Conservation (phyloP, 2,888 invertebrate genomes). For the Chironomus tentans region DNA sequence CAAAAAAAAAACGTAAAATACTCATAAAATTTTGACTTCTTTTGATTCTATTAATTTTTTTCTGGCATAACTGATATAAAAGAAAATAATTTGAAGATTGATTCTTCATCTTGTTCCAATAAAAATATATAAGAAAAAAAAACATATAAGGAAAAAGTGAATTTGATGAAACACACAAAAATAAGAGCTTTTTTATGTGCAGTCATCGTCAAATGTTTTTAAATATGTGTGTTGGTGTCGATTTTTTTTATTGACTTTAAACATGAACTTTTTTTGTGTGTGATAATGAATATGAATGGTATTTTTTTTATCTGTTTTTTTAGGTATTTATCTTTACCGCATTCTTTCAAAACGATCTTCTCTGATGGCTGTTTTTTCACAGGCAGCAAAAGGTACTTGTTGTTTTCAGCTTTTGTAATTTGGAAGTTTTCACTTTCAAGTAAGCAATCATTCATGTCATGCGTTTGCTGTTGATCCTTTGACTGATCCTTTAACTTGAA, state of each 20-base stretch:
- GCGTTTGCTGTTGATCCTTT: not conserved
- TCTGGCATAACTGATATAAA: no score
- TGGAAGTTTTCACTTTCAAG: slow-evolving; percentile 42
- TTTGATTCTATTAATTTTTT: no score
- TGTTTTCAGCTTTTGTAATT: slow-evolving; percentile 28
- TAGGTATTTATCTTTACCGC: slow-evolving; percentile 19
- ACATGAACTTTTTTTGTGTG: not conserved
- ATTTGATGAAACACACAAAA: no score
- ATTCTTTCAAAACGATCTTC: slow-evolving; percentile 26
- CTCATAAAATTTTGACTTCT: no score
- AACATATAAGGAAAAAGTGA: no score
- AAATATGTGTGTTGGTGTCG: not conserved
- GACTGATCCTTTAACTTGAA: slow-evolving; percentile 1
- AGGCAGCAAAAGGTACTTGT: slow-evolving; percentile 25
- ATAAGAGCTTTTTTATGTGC: no score
- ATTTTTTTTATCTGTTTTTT: not conserved
- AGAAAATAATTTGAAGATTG: no score
- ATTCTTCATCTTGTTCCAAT: no score
- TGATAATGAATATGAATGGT: not conserved
- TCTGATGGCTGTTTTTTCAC: slow-evolving; percentile 9
- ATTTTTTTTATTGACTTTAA: not conserved
- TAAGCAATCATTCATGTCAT: slow-evolving; percentile 40
- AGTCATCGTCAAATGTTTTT: no score
- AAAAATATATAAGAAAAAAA: no score
- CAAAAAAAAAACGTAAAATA: not conserved